Conservation (phyloP, 2,888 invertebrate genomes). For the Macrosiphum euphorbiae region DNA sequence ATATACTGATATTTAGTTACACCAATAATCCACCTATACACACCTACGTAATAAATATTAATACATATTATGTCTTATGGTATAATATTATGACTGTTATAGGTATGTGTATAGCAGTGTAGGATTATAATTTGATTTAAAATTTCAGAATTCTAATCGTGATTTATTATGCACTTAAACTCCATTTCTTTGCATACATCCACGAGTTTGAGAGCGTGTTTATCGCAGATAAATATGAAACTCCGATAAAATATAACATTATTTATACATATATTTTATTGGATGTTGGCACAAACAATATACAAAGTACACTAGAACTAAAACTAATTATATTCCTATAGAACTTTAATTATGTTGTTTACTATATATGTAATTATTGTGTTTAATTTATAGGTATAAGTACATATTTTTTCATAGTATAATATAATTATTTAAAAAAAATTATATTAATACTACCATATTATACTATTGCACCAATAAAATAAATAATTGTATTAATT, state of each 20-base stretch:
- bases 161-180: background rate
- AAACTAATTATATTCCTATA: background rate
- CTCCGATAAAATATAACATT: background rate
- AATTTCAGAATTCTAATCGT: background rate
- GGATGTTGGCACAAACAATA: background rate
- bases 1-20: background rate
- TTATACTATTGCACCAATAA: background rate
- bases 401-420: background rate
- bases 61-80: background rate
- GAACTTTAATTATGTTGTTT: conserved; percentile 35
- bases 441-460: background rate
- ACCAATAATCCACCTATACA: background rate
- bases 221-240: conserved; percentile 17
- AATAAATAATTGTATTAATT: conserved; percentile 15
- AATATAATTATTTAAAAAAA: background rate
- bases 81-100: background rate
- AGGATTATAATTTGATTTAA: background rate
- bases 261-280: background rate
- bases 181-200: background rate
- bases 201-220: background rate
- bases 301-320: background rate
- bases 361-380: background rate
- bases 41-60: background rate
- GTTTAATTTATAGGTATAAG: background rate
- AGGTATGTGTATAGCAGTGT: background rate